Evolutionary conservation across 1,140 invertebrate genomes (phyloP).

Genomic region (Drosophila ohnishii): DNA sequence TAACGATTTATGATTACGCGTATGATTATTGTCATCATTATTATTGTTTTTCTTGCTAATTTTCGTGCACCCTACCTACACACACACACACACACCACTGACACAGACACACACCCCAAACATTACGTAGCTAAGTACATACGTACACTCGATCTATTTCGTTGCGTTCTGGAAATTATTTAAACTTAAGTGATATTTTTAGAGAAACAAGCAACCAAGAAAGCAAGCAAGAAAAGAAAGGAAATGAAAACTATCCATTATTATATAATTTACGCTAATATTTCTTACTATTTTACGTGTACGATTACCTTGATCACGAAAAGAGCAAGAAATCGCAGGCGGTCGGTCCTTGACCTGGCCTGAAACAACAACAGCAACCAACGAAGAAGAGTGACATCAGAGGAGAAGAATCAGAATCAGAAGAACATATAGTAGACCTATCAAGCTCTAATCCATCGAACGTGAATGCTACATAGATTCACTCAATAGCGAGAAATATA

Average conservation of each 20-base stretch:
- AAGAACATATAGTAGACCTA: constrained; percentile 26
- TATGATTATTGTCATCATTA: constrained; percentile 54
- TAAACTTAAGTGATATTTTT: constrained; percentile 81
- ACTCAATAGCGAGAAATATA: constrained; percentile 46
- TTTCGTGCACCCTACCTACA: constrained; percentile 54
- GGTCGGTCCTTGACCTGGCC: constrained; percentile 24
- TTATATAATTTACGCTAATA: constrained; percentile 78
- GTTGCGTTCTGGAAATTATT: constrained; percentile 81
- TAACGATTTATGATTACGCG: constrained; percentile 49
- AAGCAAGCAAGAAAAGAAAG: constrained; percentile 18
- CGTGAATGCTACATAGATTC: constrained; percentile 31
- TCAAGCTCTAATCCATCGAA: constrained; percentile 44
- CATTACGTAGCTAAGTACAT: constrained; percentile 39
- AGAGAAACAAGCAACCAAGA: constrained; percentile 40
- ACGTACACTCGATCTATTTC: constrained; percentile 67
- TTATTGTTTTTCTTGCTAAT: constrained; percentile 66
- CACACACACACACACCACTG: constrained; percentile 30
- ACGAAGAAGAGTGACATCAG: constrained; percentile 17
- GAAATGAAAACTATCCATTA: constrained; percentile 69
- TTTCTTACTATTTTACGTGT: constrained; percentile 60
- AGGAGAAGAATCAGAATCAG: constrained; percentile 3
- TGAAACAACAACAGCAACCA: constrained; percentile 14
- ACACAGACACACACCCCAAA: constrained; percentile 14
- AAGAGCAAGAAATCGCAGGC: constrained; percentile 52
- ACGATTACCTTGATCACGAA: constrained; percentile 49